Conservation (phyloP, 2,113 vertebrate species). For the cattle (Bos taurus) region DNA sequence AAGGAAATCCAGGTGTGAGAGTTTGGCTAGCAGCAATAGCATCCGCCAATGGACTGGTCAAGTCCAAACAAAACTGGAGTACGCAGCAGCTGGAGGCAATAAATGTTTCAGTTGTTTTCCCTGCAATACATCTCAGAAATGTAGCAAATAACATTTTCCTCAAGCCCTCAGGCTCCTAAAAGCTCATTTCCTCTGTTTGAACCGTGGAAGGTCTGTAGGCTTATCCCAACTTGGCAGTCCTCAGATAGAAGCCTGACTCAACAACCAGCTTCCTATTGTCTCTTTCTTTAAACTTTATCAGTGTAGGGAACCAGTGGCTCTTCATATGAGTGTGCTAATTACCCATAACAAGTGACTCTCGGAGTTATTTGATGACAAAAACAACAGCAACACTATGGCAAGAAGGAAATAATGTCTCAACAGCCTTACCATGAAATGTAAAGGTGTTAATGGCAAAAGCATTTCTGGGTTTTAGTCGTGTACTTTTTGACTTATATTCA, state of each 20-base stretch:
- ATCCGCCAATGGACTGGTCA: neutral
- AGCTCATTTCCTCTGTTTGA: slow-evolving; percentile 20
- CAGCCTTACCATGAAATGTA: neutral
- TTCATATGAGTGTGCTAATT: neutral
- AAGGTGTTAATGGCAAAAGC: neutral
- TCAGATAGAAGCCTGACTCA: slow-evolving; percentile 2
- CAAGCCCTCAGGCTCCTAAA: slow-evolving; percentile 21
- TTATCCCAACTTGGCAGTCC: neutral
- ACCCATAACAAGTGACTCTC: neutral
- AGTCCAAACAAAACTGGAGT: neutral
- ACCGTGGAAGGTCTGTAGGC: slow-evolving; percentile 15
- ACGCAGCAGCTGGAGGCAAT: slow-evolving; percentile 38
- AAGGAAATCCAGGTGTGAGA: neutral
- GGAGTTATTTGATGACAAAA: neutral
- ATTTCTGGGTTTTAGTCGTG: neutral
- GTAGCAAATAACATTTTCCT: slow-evolving; percentile 62
- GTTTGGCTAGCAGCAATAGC: neutral
- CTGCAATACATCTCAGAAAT: slow-evolving; percentile 48
- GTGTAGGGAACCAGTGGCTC: neutral
- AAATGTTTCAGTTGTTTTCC: slow-evolving; percentile 41
- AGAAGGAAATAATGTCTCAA: neutral
- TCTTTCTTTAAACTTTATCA: neutral
- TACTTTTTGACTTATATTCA: neutral
- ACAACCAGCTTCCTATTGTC: neutral
- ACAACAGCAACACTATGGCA: neutral